Evolutionary conservation across 2,797 vertebrate species (phyloP).

Genomic region (Betta splendens): DNA sequence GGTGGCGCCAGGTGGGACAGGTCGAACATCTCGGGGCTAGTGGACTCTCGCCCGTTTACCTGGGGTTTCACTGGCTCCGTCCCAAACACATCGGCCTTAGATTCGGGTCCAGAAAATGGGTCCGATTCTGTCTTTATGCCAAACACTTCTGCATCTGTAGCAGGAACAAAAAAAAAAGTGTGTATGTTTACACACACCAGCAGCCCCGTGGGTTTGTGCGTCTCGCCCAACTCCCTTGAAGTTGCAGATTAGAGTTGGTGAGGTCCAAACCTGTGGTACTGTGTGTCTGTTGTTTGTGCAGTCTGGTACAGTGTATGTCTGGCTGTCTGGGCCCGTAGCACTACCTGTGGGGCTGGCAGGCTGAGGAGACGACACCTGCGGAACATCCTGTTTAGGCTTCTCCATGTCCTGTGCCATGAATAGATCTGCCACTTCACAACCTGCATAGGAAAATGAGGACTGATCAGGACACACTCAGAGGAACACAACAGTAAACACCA

Average conservation of each 20-base stretch:
- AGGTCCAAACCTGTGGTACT: too few relatives aligned
- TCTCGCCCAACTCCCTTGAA: too few relatives aligned
- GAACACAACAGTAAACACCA: background rate
- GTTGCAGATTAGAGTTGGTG: too few relatives aligned
- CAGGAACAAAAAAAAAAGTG: too few relatives aligned
- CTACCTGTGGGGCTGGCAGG: constrained; percentile 76
- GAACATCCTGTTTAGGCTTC: constrained; percentile 48
- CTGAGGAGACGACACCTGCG: constrained; percentile 57
- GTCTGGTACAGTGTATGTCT: too few relatives aligned
- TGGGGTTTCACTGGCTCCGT: constrained; percentile 66
- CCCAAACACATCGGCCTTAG: constrained; percentile 82
- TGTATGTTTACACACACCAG: too few relatives aligned
- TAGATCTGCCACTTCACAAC: constrained; percentile 56
- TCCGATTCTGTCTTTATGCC: constrained; percentile 48
- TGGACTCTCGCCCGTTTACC: constrained; percentile 81
- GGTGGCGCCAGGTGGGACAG: constrained; percentile 81
- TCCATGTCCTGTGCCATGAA: constrained; percentile 67
- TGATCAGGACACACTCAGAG: constrained; percentile 3
- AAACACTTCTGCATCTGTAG: constrained; percentile 63
- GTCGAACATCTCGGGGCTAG: constrained; percentile 85
- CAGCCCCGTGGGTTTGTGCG: too few relatives aligned
- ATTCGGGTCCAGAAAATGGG: constrained; percentile 50
- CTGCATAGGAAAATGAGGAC: constrained; percentile 30
- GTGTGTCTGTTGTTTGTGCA: too few relatives aligned
- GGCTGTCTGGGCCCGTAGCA: background rate